phyloP scores from a whole-genome alignment of 2,113 vertebrate genomes.

The Apeltes quadracus region DNA sequence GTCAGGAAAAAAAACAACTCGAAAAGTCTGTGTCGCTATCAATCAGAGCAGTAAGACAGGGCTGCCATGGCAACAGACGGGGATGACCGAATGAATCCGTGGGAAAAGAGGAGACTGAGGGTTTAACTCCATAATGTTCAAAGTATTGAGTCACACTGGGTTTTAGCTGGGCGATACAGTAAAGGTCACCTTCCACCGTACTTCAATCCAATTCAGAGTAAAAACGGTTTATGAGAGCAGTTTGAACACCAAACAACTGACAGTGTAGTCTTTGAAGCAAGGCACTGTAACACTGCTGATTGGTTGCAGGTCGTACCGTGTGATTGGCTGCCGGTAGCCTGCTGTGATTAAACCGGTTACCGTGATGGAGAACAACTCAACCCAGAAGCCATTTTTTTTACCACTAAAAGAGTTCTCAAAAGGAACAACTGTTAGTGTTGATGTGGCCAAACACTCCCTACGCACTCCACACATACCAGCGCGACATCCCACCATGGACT shows the following conservation, averaged over 20 bases:
- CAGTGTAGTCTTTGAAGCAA: neutral
- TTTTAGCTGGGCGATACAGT: neutral
- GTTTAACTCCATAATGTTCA: neutral
- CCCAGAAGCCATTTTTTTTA: neutral
- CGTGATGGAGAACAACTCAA: neutral
- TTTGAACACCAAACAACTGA: neutral
- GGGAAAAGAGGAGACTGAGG: neutral
- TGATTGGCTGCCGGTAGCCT: neutral
- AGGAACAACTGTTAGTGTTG: neutral
- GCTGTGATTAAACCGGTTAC: neutral
- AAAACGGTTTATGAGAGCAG: neutral
- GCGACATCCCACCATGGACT: neutral
- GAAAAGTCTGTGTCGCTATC: neutral
- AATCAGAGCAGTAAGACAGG: neutral
- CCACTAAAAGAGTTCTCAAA: neutral
- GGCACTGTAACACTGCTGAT: neutral
- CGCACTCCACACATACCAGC: constrained; percentile 10
- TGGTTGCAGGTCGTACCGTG: neutral
- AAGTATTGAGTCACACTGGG: neutral
- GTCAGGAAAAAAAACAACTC: neutral
- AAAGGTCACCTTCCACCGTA: neutral
- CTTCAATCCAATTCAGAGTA: neutral
- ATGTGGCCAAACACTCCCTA: constrained; percentile 28
- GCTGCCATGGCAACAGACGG: neutral
- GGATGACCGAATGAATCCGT: neutral